Evolutionary conservation across 2,113 vertebrate species (phyloP).

Genomic region (Cranoglanis bouderius): DNA sequence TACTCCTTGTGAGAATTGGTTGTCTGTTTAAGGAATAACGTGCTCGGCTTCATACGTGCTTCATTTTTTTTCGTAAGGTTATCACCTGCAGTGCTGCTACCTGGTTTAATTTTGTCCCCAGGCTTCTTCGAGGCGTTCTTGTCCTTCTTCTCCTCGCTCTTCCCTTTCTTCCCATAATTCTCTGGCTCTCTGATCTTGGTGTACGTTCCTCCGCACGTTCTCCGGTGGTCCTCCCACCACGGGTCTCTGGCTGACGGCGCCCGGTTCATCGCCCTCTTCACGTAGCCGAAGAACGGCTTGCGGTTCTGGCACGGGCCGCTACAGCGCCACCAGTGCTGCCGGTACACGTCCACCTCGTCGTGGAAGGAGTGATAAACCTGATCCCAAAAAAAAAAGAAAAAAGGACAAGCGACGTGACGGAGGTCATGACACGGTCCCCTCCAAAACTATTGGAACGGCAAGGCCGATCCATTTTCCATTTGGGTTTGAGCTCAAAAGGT

Average conservation of each 20-base stretch:
- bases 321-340: conserved; percentile 96
- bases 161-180: conserved; percentile 80
- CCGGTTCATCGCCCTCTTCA: conserved; percentile 91
- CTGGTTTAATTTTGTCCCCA: conserved; percentile 48
- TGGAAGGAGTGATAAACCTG: conserved; percentile 90
- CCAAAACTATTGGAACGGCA: too few species aligned
- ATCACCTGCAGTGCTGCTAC: conserved; percentile 58
- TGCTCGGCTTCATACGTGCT: too few species aligned
- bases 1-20: too few species aligned
- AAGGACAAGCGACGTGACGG: fast-evolving
- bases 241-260: conserved; percentile 85
- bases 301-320: conserved; percentile 82
- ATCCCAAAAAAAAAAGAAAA: too few species aligned
- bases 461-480: too few species aligned
- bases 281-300: conserved; percentile 85
- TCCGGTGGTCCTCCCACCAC: conserved; percentile 91
- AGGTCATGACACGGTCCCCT: too few species aligned
- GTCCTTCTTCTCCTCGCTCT: conserved; percentile 56
- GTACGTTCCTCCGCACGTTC: conserved; percentile 85
- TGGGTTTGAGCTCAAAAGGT: too few species aligned
- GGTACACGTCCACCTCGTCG: conserved; percentile 87
- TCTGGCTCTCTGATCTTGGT: conserved; percentile 92
- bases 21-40: too few species aligned
- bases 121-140: conserved; percentile 48
- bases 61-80: too few species aligned